Base-by-base conservation (phyloP, 30 jellyfish, hydroid and myxozoan species). In the Chrysaora quinquecirrha region DNA sequence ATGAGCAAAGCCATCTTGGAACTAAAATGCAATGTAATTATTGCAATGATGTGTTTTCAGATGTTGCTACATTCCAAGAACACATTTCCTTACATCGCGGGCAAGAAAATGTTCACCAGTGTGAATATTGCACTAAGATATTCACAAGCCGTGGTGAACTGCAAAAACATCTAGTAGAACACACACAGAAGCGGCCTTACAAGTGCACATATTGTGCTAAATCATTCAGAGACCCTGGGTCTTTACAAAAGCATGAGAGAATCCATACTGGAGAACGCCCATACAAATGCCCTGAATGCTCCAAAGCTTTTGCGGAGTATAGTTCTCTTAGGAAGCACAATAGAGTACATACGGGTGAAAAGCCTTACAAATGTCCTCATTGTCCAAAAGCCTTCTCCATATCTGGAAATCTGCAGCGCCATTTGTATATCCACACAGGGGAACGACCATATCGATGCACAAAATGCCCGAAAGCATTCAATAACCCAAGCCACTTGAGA, bases 261-360 rank as follows among this genome's bases (percentile, higher is more conserved):
- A 93, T 93, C 21, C 98, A 93, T 76, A 93, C 98, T 4, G 98
- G 98, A 1, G 98, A 93, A 49, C 89, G 89, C 16, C 98, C 98
- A 2, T 93, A 70, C 82, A 84, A 73, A 16, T 93, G 98, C 76
- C 20, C 46, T 20, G 64, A 73, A 35, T 93, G 98, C 72, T 50
- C 71, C 12, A 77, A 93, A 47, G 98, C 97, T 16, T 93, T 93
- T 81, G 96, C 98, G 1, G 98, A 93, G 81, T 87, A 93, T 30
- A 87, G 97, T 29, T 93, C 98, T 18, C 80, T 93, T 1, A 76
- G 97, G 24, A 93, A 93, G 78, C 98, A 93, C 65, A 63, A 33
- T 34, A 81, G 98, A 30, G 94, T 87, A 1, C 98, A 93, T 54
- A 77, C 97, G 3, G 98, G 98, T 3, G 98, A 93, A 54, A 76